Conservation (phyloP, 2,113 vertebrate species). For the Ictalurus furcatus region DNA sequence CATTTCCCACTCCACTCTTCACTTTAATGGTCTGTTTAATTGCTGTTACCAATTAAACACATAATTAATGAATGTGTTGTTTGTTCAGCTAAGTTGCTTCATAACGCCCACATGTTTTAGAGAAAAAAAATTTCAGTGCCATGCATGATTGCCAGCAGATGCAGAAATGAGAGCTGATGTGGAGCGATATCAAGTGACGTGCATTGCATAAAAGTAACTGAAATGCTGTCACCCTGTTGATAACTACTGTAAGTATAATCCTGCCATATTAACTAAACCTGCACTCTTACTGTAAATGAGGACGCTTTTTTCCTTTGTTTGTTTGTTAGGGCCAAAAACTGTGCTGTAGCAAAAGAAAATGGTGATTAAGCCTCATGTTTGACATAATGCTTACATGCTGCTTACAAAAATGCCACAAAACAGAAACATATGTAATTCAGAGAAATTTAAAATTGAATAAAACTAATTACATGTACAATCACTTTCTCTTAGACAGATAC, state of each 20-base stretch:
- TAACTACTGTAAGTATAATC: not conserved
- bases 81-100: constrained; percentile 39
- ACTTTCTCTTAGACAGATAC: constrained; percentile 29
- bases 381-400: constrained; percentile 9
- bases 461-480: constrained; percentile 37
- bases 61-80: constrained; percentile 44
- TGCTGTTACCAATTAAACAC: constrained; percentile 42
- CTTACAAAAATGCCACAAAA: constrained; percentile 18
- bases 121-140: too few relatives aligned
- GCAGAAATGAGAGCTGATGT: not conserved
- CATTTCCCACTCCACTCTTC: constrained; percentile 39
- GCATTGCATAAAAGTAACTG: not conserved
- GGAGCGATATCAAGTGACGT: constrained; percentile 4
- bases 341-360: constrained; percentile 3
- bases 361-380: constrained; percentile 32
- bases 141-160: constrained; percentile 6
- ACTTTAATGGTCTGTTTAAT: constrained; percentile 32
- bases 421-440: not conserved
- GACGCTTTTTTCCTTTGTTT: not conserved
- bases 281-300: not conserved
- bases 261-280: constrained; percentile 17
- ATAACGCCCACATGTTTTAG: constrained; percentile 21
- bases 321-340: not conserved
- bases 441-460: constrained; percentile 38
- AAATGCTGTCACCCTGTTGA: constrained; percentile 9